Evolutionary conservation across 2,888 invertebrate genomes (phyloP), one percentile per base, ranked within the genome.

Genomic region (Tromatobia lineatoria): DNA sequence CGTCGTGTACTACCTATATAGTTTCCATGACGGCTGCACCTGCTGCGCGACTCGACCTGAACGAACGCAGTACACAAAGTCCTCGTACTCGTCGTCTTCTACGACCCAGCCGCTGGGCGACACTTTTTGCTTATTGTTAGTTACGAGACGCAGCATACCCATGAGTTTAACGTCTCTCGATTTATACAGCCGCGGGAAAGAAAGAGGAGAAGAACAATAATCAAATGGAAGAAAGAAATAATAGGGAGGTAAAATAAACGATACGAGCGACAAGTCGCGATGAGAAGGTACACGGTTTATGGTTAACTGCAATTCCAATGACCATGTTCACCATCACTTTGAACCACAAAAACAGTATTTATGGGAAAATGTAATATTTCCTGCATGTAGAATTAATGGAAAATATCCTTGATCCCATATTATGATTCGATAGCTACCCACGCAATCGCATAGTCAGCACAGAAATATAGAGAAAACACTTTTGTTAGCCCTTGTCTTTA

Each of bases 1-100:
- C 80, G 77, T 84, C 82, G 78, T 75, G 77, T 38, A n/a, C 61
- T 2, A 64, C 38, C 64, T 73, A 64, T 84, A 84, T 64, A 86
- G 85, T 82, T 86, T 78, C 74, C 75, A 83, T 85, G 82, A 85
- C 85, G 79, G 80, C 73, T 85, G 86, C 87, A 87, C 85, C 87
- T 89, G 88, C 87, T 89, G 64, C 64, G 83, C 87, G 87, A 86
- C 86, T 86, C 86, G 88, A 87, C 87, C 85, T 87, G 84, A 85
- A 85, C 71, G 77, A 82, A 82, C 83, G 76, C 82, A 71, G 77
- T 66, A 45, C 70, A 77, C 70, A 80, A 83, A 80, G 54, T 80
- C 77, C 67, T 74, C 76, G 76, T 76, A 29, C 75, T 82, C 64
- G 69, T 75, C 76, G 74, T 69, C 74, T 59, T 67, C 71, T 61